These are phyloP conservation scores for Fregetta grallaria DNA, from an alignment of 2,113 vertebrate genomes.

Conservation along the genomic window DNA sequence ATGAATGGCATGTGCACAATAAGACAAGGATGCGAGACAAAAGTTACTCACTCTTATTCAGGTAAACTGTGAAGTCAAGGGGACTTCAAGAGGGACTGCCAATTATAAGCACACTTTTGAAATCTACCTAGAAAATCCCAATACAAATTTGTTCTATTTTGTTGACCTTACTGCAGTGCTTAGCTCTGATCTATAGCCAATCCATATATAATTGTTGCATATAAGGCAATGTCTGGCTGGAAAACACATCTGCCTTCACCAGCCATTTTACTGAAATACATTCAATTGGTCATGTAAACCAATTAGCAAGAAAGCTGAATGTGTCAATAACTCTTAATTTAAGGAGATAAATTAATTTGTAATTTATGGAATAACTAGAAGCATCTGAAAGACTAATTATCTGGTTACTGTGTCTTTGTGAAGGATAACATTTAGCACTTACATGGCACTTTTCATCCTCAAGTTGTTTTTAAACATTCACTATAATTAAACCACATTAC, in stretches of 20 bases:
- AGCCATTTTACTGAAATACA: not conserved
- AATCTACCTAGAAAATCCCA: not conserved
- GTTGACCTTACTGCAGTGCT: not conserved
- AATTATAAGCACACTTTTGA: not conserved
- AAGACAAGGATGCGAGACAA: not conserved
- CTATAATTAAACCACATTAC: slow-evolving; percentile 14
- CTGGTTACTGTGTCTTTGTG: not conserved
- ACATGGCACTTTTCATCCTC: not conserved
- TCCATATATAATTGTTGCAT: not conserved
- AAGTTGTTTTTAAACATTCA: slow-evolving; percentile 26
- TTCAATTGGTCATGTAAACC: not conserved
- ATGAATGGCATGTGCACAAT: not conserved
- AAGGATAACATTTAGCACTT: not conserved
- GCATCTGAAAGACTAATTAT: not conserved
- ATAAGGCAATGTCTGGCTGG: not conserved
- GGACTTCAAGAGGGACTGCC: not conserved
- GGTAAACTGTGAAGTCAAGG: not conserved
- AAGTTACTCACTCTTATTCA: not conserved
- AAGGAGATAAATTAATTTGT: not conserved
- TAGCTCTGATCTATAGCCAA: not conserved
- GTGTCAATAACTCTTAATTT: not conserved
- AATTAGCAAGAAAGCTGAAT: slow-evolving; percentile 6
- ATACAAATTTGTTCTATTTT: not conserved
- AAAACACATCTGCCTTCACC: not conserved
- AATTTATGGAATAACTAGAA: slow-evolving; percentile 18